phyloP scores from a whole-genome alignment of 92 coral and sea anemone genomes.

The Isaurus tuberculatus region DNA sequence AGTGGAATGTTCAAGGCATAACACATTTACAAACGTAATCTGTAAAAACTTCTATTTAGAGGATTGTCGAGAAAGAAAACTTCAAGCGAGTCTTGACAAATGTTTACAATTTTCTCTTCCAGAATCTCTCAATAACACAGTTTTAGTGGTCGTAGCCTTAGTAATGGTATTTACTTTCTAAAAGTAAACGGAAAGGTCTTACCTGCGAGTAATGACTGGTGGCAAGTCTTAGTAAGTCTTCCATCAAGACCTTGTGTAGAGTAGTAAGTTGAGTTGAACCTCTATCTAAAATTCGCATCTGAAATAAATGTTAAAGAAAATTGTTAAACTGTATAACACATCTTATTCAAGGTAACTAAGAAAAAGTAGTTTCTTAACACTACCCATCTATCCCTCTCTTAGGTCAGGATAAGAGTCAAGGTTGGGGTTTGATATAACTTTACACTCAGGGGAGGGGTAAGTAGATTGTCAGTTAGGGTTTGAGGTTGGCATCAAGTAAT shows the following conservation, averaged over 20 bases:
- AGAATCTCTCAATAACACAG: too few species aligned
- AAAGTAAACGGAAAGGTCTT: background rate
- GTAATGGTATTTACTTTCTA: too few species aligned
- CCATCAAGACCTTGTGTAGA: slow-evolving; percentile 83
- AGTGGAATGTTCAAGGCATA: background rate
- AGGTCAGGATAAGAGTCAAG: too few species aligned
- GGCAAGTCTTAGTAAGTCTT: slow-evolving; percentile 86
- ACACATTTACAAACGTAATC: background rate
- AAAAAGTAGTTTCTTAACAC: background rate
- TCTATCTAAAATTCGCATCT: slow-evolving; percentile 96
- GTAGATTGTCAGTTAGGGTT: too few species aligned
- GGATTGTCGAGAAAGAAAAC: too few species aligned
- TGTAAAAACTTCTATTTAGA: background rate
- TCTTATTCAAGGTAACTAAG: background rate
- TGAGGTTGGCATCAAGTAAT: too few species aligned
- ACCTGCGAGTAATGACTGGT: slow-evolving; percentile 98
- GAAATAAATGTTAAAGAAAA: background rate
- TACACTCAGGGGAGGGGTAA: too few species aligned
- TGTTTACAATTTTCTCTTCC: too few species aligned
- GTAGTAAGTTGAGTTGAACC: slow-evolving; percentile 88
- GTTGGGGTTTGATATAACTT: too few species aligned
- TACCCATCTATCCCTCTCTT: background rate
- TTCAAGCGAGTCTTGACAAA: too few species aligned
- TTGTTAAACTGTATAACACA: background rate
- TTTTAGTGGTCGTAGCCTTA: too few species aligned